phyloP scores from a whole-genome alignment of 2,888 invertebrate genomes.

The Nomada fucata region DNA sequence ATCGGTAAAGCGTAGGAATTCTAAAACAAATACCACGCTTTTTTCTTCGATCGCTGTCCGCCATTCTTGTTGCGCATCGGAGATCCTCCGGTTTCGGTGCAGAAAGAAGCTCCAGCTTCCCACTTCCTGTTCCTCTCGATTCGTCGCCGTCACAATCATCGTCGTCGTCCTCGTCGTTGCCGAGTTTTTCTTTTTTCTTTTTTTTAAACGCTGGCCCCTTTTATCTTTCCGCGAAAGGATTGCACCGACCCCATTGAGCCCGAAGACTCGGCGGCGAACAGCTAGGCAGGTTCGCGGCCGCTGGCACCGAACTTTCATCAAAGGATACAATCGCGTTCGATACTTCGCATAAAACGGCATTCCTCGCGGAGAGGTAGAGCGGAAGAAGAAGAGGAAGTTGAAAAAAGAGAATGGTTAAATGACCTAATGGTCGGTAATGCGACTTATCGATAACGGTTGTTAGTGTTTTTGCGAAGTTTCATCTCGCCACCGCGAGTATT shows the following conservation, averaged over 20 bases:
- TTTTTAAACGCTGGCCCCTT: not conserved
- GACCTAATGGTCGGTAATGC: constrained; percentile 34
- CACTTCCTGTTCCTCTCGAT: not conserved
- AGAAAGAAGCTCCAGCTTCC: not conserved
- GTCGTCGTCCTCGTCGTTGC: not conserved
- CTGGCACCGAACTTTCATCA: constrained; percentile 13
- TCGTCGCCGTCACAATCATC: not conserved
- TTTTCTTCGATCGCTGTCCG: constrained; percentile 18
- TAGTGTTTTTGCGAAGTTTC: constrained; percentile 30
- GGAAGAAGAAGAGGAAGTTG: too few species aligned
- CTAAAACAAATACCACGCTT: constrained; percentile 90
- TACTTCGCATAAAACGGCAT: constrained; percentile 12
- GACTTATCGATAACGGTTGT: constrained; percentile 51
- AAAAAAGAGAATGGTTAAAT: constrained; percentile 16
- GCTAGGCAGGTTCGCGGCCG: too few species aligned
- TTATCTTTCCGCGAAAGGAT: not conserved
- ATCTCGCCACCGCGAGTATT: not conserved
- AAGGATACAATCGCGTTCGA: constrained; percentile 40
- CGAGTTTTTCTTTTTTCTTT: not conserved
- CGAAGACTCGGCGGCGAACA: not conserved
- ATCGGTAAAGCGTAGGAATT: constrained; percentile 98
- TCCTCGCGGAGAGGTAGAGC: not conserved
- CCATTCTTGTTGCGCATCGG: not conserved
- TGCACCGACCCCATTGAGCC: not conserved
- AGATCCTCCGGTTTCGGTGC: not conserved